phyloP scores from a whole-genome alignment of 1,140 invertebrate genomes.

The Diachasmimorpha longicaudata region DNA sequence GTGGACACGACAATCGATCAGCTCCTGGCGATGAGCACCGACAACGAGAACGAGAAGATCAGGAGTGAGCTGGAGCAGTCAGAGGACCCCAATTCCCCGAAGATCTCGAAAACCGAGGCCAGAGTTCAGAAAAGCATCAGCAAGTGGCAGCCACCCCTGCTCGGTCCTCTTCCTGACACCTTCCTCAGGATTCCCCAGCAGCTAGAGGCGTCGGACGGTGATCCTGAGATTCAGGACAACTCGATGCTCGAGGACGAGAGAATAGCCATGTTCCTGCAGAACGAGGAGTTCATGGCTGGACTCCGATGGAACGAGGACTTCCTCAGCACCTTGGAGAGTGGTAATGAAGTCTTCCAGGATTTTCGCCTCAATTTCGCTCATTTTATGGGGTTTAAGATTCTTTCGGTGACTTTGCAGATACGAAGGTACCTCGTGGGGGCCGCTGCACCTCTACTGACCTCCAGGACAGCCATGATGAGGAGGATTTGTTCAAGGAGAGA shows the following conservation, averaged over 20 bases:
- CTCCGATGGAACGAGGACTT: constrained; percentile 89
- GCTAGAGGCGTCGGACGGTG: constrained; percentile 35
- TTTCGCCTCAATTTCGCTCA: not conserved
- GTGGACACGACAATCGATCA: constrained; percentile 93
- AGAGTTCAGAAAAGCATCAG: constrained; percentile 49
- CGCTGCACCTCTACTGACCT: not conserved
- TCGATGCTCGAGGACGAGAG: constrained; percentile 76
- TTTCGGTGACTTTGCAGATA: constrained; percentile 40
- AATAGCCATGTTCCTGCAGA: constrained; percentile 88
- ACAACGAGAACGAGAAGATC: constrained; percentile 82
- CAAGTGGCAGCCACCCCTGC: constrained; percentile 82
- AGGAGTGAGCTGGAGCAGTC: constrained; percentile 74
- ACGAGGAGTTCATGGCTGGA: constrained; percentile 91
- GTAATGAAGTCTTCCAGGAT: constrained; percentile 52
- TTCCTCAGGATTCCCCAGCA: constrained; percentile 74
- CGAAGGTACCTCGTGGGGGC: constrained; percentile 51
- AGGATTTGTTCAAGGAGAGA: constrained; percentile 81
- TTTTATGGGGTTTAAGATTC: not conserved
- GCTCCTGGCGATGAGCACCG: constrained; percentile 86
- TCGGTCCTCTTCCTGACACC: constrained; percentile 80
- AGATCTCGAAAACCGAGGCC: constrained; percentile 40
- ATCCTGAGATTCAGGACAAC: constrained; percentile 56
- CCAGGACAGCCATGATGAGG: constrained; percentile 67
- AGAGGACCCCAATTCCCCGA: constrained; percentile 49
- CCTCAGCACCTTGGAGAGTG: constrained; percentile 82